Percentiles rank a stretch among this genome's conserved stretches.
Conservation (phyloP, 2,797 vertebrate species). For the Eleutherodactylus coqui region DNA sequence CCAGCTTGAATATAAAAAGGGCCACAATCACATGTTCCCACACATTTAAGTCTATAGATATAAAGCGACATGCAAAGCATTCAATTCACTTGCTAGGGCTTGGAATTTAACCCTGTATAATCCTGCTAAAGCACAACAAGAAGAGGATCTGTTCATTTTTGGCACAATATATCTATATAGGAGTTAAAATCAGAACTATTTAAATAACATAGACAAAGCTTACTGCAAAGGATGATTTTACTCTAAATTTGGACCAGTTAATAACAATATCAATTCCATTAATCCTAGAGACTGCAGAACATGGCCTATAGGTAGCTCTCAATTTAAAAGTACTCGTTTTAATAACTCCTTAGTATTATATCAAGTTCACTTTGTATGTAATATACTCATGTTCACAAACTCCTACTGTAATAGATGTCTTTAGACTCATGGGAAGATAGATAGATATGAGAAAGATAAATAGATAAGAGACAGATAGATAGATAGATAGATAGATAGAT, state of each 20-base stretch:
- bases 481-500: neutral
- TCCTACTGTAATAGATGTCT: no score
- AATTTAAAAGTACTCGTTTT: neutral
- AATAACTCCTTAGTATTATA: neutral
- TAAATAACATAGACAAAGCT: neutral
- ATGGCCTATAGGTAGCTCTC: neutral
- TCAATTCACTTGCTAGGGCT: slow-evolving; percentile 64
- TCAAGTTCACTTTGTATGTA: neutral
- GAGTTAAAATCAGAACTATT: neutral
- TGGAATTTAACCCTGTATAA: slow-evolving; percentile 65
- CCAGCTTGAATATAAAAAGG: slow-evolving; percentile 91
- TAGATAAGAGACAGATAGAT: neutral
- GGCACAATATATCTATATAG: neutral
- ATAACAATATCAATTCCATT: neutral
- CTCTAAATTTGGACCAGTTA: neutral
- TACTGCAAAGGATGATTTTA: neutral
- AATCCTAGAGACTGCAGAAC: neutral
- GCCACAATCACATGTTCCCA: slow-evolving; percentile 92
- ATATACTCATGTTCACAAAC: neutral
- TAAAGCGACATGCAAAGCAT: slow-evolving; percentile 73
- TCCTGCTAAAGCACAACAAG: slow-evolving; percentile 5
- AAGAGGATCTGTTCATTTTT: neutral
- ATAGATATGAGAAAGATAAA: neutral
- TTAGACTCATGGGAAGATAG: neutral
- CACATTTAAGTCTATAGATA: slow-evolving; percentile 83